phyloP scores from a whole-genome alignment of 2,888 invertebrate genomes.

The Calameuta pallipes region DNA sequence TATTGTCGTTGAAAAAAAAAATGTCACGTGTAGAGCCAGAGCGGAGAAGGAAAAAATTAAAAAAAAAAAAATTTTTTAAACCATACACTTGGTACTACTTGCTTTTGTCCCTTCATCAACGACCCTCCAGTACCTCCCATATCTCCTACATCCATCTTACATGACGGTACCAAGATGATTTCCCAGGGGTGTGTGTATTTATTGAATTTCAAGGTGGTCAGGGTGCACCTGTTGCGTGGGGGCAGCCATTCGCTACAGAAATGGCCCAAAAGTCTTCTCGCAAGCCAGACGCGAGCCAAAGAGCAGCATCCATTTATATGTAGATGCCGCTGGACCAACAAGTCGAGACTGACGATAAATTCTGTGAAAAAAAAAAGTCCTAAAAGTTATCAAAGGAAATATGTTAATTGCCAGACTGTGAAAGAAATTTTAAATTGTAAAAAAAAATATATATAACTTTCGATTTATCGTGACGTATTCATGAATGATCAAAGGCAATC shows the following conservation, averaged over 20 bases:
- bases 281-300: neutral
- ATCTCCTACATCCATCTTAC: neutral
- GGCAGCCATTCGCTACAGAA: neutral
- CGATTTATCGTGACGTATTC: neutral
- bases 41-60: neutral
- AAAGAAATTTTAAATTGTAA: neutral
- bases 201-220: neutral
- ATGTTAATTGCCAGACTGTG: rapidly evolving
- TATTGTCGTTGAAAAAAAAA: neutral
- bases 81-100: neutral
- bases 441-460: neutral
- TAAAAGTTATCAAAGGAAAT: too few relatives aligned
- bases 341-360: neutral
- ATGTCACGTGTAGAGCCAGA: rapidly evolving
- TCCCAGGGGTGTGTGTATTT: neutral
- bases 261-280: neutral
- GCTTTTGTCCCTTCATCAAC: neutral
- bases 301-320: neutral
- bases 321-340: neutral
- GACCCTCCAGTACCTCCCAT: neutral
- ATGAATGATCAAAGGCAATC: neutral
- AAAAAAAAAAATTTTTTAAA: neutral
- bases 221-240: neutral
- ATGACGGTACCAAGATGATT: neutral
- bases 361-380: neutral